Evolutionary conservation across 2,797 vertebrate species (phyloP).

Genomic region (Vultur gryphus): DNA sequence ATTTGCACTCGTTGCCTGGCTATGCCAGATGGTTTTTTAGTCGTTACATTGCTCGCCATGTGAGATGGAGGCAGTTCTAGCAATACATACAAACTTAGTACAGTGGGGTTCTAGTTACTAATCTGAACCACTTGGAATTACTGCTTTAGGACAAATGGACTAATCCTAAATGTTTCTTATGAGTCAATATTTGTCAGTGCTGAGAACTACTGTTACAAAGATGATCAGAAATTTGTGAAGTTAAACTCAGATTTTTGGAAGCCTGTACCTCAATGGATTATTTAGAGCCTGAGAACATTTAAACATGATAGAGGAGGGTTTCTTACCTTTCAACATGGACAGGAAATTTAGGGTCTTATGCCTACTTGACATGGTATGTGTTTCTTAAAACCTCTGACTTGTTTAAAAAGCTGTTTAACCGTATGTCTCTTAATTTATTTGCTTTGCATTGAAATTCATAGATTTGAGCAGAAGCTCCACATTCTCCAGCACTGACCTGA

Average conservation of each 20-base stretch:
- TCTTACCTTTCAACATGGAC: neutral
- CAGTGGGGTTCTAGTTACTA: neutral
- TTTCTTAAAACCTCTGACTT: neutral
- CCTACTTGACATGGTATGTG: neutral
- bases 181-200: neutral
- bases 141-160: neutral
- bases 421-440: neutral
- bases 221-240: neutral
- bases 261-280: neutral
- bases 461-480: neutral
- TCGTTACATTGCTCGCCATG: neutral
- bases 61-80: neutral
- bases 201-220: neutral
- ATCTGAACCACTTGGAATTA: neutral
- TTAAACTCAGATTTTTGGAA: neutral
- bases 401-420: neutral
- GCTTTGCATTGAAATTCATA: neutral
- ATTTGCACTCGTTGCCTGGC: neutral
- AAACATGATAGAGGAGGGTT: neutral
- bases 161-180: neutral
- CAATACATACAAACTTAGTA: neutral
- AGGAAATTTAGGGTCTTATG: neutral
- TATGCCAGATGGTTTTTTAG: neutral
- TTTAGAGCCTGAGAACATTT: neutral
- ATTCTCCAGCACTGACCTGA: neutral